These are phyloP conservation scores for Gulo gulo DNA, from an alignment of 2,113 vertebrate genomes.

Conservation along the genomic window DNA sequence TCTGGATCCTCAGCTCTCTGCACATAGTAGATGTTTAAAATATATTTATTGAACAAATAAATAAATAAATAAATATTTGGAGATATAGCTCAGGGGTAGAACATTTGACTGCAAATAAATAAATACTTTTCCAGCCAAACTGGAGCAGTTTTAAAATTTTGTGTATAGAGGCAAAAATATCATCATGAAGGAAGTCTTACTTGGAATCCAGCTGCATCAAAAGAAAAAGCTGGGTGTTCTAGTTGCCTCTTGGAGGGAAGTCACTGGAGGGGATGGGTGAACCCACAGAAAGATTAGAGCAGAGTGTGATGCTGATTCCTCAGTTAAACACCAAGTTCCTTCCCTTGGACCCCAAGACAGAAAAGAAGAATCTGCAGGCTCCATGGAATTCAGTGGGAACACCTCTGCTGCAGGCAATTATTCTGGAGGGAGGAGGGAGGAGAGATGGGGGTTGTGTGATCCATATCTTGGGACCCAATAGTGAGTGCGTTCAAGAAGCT, in stretches of 20 bases:
- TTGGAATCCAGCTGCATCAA: neutral
- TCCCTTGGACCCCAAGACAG: neutral
- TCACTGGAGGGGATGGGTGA: fast-evolving
- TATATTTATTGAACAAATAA: neutral
- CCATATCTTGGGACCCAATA: neutral
- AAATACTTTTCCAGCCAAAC: neutral
- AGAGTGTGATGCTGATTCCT: neutral
- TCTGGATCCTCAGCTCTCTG: neutral
- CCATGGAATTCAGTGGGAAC: neutral
- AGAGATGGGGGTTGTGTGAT: fast-evolving
- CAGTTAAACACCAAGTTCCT: too few species aligned
- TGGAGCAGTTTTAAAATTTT: conserved; percentile 4
- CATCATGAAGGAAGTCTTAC: neutral
- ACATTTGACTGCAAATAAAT: neutral
- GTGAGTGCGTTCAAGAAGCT: neutral
- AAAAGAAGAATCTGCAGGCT: neutral
- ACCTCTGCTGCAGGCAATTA: neutral
- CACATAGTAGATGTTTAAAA: neutral
- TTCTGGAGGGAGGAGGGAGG: neutral
- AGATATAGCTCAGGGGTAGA: neutral
- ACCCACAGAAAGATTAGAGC: neutral
- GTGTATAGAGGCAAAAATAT: neutral
- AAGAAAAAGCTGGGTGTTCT: neutral
- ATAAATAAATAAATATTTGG: neutral
- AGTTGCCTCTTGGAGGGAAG: neutral